Conservation (phyloP, 2,113 vertebrate genomes). For the Psilopogon haemacephalus region DNA sequence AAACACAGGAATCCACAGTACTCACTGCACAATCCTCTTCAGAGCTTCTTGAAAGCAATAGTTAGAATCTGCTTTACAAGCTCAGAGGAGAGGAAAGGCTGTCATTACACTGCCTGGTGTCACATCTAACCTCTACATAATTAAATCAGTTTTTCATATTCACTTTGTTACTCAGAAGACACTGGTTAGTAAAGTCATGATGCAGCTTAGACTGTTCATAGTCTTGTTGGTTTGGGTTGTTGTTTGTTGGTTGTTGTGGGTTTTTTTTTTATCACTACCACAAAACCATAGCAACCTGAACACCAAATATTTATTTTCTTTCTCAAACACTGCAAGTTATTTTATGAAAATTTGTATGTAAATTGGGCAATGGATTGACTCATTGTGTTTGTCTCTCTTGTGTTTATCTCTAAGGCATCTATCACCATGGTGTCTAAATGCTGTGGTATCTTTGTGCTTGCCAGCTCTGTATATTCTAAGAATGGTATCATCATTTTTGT, state of each 20-base stretch:
- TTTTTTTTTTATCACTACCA: background rate
- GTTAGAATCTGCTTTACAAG: background rate
- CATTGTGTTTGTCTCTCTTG: conserved; percentile 49
- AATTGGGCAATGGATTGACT: background rate
- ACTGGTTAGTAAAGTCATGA: background rate
- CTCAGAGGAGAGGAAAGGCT: background rate
- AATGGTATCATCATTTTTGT: background rate
- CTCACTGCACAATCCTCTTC: background rate
- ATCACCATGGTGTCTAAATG: conserved; percentile 46
- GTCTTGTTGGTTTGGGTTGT: background rate
- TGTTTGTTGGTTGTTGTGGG: no score
- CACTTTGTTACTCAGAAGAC: conserved; percentile 11
- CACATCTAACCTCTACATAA: background rate
- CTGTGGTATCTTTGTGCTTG: background rate
- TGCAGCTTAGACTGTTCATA: background rate
- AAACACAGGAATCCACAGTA: background rate
- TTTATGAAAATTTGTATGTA: conserved; percentile 52
- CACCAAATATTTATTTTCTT: conserved; percentile 53
- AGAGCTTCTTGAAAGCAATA: background rate
- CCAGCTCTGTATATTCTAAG: background rate
- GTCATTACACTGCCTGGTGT: background rate
- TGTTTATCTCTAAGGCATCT: conserved; percentile 30
- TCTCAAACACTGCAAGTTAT: conserved; percentile 29
- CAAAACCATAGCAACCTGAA: conserved; percentile 42
- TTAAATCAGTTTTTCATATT: conserved; percentile 9